Percentiles rank a stretch among this genome's conserved stretches.
Evolutionary conservation across 1,140 invertebrate genomes (phyloP).

Genomic region (Oreohelix idahoensis): DNA sequence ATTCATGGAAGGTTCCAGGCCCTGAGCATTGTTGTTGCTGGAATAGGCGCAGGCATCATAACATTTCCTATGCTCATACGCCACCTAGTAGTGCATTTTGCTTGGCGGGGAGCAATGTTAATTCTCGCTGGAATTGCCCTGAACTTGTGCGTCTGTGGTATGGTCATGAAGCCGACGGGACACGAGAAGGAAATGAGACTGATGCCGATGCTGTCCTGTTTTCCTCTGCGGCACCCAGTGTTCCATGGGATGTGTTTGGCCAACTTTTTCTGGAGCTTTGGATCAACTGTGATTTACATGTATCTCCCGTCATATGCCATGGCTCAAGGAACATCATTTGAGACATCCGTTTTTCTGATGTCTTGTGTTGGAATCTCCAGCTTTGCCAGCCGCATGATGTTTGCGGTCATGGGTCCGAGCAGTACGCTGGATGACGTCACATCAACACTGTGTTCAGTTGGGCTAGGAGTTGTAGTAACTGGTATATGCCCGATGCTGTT

Average conservation of each 20-base stretch:
- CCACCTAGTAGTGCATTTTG: slow-evolving; percentile 68
- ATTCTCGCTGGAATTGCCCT: slow-evolving; percentile 88
- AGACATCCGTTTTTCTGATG: slow-evolving; percentile 60
- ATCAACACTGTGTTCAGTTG: slow-evolving; percentile 63
- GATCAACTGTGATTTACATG: slow-evolving; percentile 68
- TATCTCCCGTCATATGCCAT: slow-evolving; percentile 69
- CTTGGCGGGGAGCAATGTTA: slow-evolving; percentile 89
- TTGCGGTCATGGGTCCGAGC: slow-evolving; percentile 69
- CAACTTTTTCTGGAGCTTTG: slow-evolving; percentile 71
- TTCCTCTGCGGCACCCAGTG: slow-evolving; percentile 61
- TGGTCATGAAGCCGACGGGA: slow-evolving; percentile 67
- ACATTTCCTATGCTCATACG: slow-evolving; percentile 64
- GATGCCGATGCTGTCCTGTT: slow-evolving; percentile 64
- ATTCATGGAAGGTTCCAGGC: slow-evolving; percentile 60
- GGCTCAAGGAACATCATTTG: slow-evolving; percentile 57
- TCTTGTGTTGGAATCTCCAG: slow-evolving; percentile 65
- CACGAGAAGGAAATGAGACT: slow-evolving; percentile 58
- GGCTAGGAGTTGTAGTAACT: slow-evolving; percentile 63
- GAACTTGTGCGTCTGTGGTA: slow-evolving; percentile 89
- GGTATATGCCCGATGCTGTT: slow-evolving; percentile 67
- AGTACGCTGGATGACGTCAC: slow-evolving; percentile 67
- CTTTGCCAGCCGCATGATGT: slow-evolving; percentile 63
- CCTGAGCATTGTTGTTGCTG: slow-evolving; percentile 59
- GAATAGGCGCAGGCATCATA: slow-evolving; percentile 65
- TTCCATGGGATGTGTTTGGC: slow-evolving; percentile 68